Evolutionary conservation across 2,888 invertebrate species (phyloP).

Genomic region (Chromoteleia sp.): DNA sequence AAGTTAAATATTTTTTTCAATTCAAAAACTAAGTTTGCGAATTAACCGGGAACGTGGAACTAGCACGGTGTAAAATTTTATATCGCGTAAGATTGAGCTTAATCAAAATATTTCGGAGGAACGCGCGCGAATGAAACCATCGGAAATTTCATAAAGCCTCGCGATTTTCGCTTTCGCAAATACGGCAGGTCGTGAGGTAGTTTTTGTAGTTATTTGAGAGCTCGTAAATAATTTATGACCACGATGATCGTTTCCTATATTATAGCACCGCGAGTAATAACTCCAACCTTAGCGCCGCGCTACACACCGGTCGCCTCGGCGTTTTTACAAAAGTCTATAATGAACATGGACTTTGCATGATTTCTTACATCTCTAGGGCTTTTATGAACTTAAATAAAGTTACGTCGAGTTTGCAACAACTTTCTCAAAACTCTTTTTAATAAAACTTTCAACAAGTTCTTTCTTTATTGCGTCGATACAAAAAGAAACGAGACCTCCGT

Average conservation of each 20-base stretch:
- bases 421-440: constrained; percentile 61
- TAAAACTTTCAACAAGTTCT: constrained; percentile 59
- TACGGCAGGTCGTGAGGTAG: constrained; percentile 23
- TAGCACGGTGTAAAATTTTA: constrained; percentile 17
- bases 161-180: constrained; percentile 36
- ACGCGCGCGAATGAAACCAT: constrained; percentile 5
- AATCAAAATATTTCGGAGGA: constrained; percentile 31
- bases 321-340: constrained; percentile 62
- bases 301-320: constrained; percentile 25
- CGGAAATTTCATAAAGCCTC: constrained; percentile 43
- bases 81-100: constrained; percentile 3
- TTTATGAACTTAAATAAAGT: constrained; percentile 70
- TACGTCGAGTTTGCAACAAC: constrained; percentile 62
- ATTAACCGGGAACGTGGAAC: constrained; percentile 5
- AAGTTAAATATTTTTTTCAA: constrained; percentile 8
- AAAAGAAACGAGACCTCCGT: constrained; percentile 45
- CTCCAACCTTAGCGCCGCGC: constrained; percentile 38
- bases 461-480: constrained; percentile 58
- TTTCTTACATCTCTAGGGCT: constrained; percentile 66
- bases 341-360: constrained; percentile 70
- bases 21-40: constrained; percentile 6
- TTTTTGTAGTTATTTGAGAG: constrained; percentile 61
- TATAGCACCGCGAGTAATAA: constrained; percentile 57
- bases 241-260: constrained; percentile 62
- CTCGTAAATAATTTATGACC: constrained; percentile 68